phyloP scores from a whole-genome alignment of 2,888 invertebrate genomes.

The Tetramorium bicarinatum region DNA sequence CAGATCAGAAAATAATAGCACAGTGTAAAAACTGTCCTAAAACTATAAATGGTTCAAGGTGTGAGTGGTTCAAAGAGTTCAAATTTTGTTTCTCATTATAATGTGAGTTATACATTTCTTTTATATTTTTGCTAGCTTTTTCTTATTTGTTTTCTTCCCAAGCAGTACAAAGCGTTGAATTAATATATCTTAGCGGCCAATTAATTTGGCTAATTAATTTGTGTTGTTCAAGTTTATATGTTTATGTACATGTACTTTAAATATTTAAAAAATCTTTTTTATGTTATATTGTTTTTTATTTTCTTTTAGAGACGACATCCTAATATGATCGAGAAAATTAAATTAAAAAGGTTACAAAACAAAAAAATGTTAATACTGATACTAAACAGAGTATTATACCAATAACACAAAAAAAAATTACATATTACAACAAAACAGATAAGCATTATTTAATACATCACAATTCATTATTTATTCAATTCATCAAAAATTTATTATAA shows the following conservation, averaged over 20 bases:
- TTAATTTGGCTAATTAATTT: too few species aligned
- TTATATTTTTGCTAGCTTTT: neutral
- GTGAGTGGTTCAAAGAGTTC: neutral
- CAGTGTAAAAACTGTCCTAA: conserved; percentile 27
- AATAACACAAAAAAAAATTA: neutral
- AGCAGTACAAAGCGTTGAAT: too few species aligned
- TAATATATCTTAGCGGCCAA: too few species aligned
- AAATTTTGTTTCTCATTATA: conserved; percentile 23
- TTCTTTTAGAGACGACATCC: conserved; percentile 19
- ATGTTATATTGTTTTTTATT: neutral
- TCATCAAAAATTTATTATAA: too few species aligned
- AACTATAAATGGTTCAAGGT: conserved; percentile 6
- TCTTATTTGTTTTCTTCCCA: neutral
- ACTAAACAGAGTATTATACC: neutral
- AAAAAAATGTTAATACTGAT: neutral
- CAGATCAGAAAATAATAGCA: neutral
- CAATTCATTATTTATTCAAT: neutral
- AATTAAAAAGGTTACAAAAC: neutral
- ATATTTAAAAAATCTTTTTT: neutral
- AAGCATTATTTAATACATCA: neutral
- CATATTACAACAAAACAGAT: neutral
- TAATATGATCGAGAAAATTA: conserved; percentile 1
- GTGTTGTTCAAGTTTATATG: neutral
- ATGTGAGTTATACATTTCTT: conserved; percentile 1
- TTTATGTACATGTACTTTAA: too few species aligned